Evolutionary conservation across 2,797 vertebrate genomes (phyloP).

Genomic region (Periparus ater): DNA sequence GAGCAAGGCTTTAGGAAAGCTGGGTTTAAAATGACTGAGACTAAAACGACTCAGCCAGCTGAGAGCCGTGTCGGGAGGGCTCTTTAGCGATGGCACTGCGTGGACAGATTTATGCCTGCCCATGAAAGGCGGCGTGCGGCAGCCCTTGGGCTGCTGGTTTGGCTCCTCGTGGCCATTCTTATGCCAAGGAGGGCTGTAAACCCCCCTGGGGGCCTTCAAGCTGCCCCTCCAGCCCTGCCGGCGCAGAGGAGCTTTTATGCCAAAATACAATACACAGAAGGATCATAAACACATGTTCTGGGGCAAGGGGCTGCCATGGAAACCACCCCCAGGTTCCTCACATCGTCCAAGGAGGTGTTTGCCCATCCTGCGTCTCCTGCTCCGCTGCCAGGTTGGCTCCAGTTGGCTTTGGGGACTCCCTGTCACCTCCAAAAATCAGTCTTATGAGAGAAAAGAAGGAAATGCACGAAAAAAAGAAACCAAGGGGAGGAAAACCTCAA

Average conservation of each 20-base stretch:
- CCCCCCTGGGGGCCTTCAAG: constrained; percentile 61
- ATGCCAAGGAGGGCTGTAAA: constrained; percentile 75
- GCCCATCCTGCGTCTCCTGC: not conserved
- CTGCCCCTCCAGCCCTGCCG: constrained; percentile 59
- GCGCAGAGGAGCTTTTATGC: constrained; percentile 70
- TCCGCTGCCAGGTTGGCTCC: not conserved
- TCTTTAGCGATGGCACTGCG: not conserved
- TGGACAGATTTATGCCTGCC: constrained; percentile 60
- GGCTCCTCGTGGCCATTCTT: constrained; percentile 68
- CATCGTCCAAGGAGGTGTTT: not conserved
- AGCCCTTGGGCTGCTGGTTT: constrained; percentile 62
- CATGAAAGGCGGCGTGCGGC: constrained; percentile 23
- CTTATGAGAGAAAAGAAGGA: not conserved
- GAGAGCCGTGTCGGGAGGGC: not conserved
- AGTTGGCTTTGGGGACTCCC: not conserved
- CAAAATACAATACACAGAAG: constrained; percentile 72
- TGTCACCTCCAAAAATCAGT: not conserved
- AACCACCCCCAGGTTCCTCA: constrained; percentile 20
- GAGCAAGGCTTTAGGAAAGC: not conserved
- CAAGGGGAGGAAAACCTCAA: not conserved
- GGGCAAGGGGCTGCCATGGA: constrained; percentile 72
- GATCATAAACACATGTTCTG: constrained; percentile 74
- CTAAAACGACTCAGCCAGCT: not conserved
- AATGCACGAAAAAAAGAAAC: not conserved
- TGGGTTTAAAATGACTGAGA: not conserved